phyloP scores from a whole-genome alignment of 2,113 vertebrate genomes.

The Cyrtonyx montezumae region DNA sequence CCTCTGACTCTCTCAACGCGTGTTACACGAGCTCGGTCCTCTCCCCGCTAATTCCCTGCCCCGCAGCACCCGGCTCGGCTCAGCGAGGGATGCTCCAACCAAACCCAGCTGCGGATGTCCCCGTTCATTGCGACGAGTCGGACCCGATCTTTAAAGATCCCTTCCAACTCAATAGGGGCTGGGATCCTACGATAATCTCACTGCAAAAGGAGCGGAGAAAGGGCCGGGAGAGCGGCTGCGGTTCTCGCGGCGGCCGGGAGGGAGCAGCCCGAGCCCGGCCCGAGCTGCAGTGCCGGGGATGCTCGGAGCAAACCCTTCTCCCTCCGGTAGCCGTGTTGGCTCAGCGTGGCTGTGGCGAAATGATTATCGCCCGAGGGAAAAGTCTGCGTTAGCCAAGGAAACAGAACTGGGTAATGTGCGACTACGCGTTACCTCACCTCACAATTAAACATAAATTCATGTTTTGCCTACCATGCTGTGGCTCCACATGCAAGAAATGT shows the following conservation, averaged over 20 bases:
- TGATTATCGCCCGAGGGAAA: accelerated
- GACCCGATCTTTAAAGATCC: too few relatives aligned
- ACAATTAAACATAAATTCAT: neutral
- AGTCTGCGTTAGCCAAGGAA: neutral
- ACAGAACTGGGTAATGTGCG: neutral
- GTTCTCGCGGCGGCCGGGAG: neutral
- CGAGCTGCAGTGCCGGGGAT: neutral
- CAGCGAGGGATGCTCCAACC: neutral
- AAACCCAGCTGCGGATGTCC: neutral
- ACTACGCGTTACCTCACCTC: neutral
- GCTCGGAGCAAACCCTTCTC: neutral
- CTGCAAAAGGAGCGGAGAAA: neutral
- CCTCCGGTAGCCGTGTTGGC: accelerated
- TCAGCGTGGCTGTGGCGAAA: accelerated
- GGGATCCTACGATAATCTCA: too few relatives aligned
- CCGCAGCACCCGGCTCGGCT: neutral
- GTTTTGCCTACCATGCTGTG: neutral
- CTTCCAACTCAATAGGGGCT: too few relatives aligned
- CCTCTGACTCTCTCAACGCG: neutral
- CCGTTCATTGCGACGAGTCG: too few relatives aligned
- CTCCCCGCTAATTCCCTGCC: neutral
- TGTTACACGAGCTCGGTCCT: neutral
- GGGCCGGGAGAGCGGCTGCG: neutral
- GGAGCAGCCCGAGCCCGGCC: neutral
- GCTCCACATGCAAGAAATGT: neutral